phyloP scores from a whole-genome alignment of 2,888 invertebrate genomes.

The Drosophila multiciliata region DNA sequence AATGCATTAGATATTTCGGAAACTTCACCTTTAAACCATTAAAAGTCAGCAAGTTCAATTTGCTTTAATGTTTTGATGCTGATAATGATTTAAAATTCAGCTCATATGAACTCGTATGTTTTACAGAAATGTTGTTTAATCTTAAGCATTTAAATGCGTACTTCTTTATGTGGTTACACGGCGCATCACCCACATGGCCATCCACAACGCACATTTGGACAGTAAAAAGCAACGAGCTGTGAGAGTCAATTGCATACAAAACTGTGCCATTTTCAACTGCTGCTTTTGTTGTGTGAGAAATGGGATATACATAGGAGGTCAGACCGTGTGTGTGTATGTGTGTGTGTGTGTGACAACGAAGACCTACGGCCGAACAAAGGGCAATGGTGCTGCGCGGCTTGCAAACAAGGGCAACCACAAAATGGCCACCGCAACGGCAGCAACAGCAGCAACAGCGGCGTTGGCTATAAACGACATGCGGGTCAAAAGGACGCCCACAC shows the following conservation, averaged over 20 bases:
- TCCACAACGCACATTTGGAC: constrained; percentile 51
- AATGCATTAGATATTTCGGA: neutral
- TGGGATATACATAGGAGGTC: constrained; percentile 17
- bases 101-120: neutral
- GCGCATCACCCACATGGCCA: constrained; percentile 15
- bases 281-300: constrained; percentile 19
- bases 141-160: constrained; percentile 11
- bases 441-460: constrained; percentile 33
- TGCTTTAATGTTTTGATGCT: neutral
- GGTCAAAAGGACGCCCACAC: constrained; percentile 78
- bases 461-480: constrained; percentile 72
- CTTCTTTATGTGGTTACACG: constrained; percentile 1
- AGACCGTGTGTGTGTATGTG: constrained; percentile 52
- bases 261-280: constrained; percentile 76
- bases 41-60: neutral
- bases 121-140: constrained; percentile 13
- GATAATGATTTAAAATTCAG: constrained; percentile 1
- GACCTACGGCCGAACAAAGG: constrained; percentile 58
- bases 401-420: constrained; percentile 73
- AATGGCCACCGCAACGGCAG: constrained; percentile 69
- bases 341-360: constrained; percentile 68
- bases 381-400: constrained; percentile 45
- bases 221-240: constrained; percentile 80
- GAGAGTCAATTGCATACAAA: constrained; percentile 82
- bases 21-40: neutral